Evolutionary conservation across 2,888 invertebrate genomes (phyloP).

Genomic region (Cerastis rubricosa): DNA sequence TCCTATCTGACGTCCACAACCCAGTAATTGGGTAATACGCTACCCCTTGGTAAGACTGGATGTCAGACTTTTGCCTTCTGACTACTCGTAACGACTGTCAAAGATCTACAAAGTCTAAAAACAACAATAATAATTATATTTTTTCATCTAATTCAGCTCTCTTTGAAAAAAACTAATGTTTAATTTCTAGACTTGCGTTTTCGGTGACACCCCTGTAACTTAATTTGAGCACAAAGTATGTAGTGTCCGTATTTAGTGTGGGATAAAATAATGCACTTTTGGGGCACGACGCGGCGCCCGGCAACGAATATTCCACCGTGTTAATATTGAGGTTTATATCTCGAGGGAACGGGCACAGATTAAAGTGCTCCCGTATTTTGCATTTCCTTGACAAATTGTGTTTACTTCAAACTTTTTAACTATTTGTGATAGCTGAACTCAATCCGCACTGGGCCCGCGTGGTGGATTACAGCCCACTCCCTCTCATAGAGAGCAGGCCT

Average conservation of each 20-base stretch:
- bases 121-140: neutral
- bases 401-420: neutral
- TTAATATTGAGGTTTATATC: slow-evolving; percentile 43
- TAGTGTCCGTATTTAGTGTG: slow-evolving; percentile 59
- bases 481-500: too few species aligned
- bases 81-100: too few species aligned
- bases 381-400: neutral
- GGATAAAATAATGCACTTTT: slow-evolving; percentile 69
- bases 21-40: too few species aligned
- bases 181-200: neutral
- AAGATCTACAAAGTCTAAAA: too few species aligned
- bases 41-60: too few species aligned
- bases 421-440: neutral
- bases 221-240: slow-evolving; percentile 53
- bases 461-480: too few species aligned
- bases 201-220: slow-evolving; percentile 50
- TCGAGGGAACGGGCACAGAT: slow-evolving; percentile 22
- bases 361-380: slow-evolving; percentile 26
- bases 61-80: too few species aligned
- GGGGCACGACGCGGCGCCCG: slow-evolving; percentile 35
- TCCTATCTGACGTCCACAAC: too few species aligned
- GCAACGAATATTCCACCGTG: slow-evolving; percentile 31
- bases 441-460: too few species aligned
- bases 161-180: neutral
- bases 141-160: neutral